Conservation (phyloP, 2,113 vertebrate genomes). For the Siniperca chuatsi region DNA sequence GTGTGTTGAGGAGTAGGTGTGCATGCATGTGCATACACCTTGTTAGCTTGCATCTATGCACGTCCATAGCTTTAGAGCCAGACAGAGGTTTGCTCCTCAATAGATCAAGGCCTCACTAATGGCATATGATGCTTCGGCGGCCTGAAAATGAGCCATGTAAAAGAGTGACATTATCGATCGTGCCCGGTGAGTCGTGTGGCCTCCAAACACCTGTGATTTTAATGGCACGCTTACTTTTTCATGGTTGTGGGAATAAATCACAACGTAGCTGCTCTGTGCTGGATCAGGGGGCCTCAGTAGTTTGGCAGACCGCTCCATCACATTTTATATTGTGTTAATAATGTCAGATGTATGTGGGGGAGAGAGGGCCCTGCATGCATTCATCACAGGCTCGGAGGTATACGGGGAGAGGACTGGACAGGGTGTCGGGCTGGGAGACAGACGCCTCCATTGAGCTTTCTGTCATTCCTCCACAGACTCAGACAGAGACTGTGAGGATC, state of each 20-base stretch:
- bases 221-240: slow-evolving; percentile 85
- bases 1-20: slow-evolving; percentile 21
- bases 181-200: slow-evolving; percentile 67
- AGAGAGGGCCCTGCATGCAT: slow-evolving; percentile 64
- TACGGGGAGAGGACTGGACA: slow-evolving; percentile 62
- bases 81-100: slow-evolving; percentile 66
- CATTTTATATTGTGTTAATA: slow-evolving; percentile 86
- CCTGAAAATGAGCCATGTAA: slow-evolving; percentile 82
- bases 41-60: slow-evolving; percentile 63
- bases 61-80: slow-evolving; percentile 53
- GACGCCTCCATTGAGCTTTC: slow-evolving; percentile 80
- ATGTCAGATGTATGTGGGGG: slow-evolving; percentile 79
- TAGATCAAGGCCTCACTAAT: slow-evolving; percentile 80
- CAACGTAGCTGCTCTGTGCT: slow-evolving; percentile 42
- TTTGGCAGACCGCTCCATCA: slow-evolving; percentile 78
- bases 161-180: slow-evolving; percentile 85
- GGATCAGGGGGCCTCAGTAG: slow-evolving; percentile 55
- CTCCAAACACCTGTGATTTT: slow-evolving; percentile 84
- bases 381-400: slow-evolving; percentile 71
- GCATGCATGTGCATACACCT: slow-evolving; percentile 51
- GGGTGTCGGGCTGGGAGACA: slow-evolving; percentile 72
- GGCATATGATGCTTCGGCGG: slow-evolving; percentile 77
- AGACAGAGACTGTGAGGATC: slow-evolving; percentile 75
- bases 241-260: slow-evolving; percentile 82
- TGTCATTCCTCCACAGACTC: slow-evolving; percentile 79